A percentile compares a stretch with the other conserved stretches of the same genome.
These are phyloP conservation scores for Odontesthes bonariensis DNA, from an alignment of 2,113 vertebrate species.

Conservation along the genomic window DNA sequence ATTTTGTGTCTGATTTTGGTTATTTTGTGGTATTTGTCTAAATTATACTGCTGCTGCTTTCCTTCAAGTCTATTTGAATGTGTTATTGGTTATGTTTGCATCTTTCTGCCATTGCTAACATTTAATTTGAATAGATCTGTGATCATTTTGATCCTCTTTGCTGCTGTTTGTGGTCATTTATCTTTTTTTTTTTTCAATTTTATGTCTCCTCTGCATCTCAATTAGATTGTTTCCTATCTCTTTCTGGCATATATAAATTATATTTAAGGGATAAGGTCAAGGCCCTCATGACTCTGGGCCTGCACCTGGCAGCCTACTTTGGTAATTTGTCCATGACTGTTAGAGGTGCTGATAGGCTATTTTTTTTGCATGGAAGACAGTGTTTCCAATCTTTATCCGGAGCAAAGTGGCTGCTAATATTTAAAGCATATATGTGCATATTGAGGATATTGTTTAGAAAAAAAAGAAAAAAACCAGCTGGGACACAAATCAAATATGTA, in stretches of 20 bases:
- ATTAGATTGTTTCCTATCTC: neutral
- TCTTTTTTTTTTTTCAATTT: neutral
- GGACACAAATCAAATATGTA: constrained; percentile 22
- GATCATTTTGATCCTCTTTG: neutral
- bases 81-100: neutral
- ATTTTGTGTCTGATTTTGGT: no score
- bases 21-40: no score
- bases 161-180: neutral
- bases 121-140: neutral
- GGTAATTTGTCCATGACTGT: neutral
- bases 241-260: neutral
- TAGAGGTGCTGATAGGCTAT: neutral
- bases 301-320: neutral
- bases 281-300: no score
- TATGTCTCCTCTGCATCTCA: neutral
- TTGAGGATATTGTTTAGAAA: neutral
- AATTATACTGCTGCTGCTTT: no score
- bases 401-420: neutral
- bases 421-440: neutral
- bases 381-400: neutral
- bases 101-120: neutral
- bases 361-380: constrained; percentile 1
- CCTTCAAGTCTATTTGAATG: no score
- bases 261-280: neutral
- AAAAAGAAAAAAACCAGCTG: neutral